Percentiles rank a stretch among this genome's conserved stretches.
These are phyloP conservation scores for Hypanus sabinus DNA, from an alignment of 2,113 vertebrate genomes.

Conservation along the genomic window DNA sequence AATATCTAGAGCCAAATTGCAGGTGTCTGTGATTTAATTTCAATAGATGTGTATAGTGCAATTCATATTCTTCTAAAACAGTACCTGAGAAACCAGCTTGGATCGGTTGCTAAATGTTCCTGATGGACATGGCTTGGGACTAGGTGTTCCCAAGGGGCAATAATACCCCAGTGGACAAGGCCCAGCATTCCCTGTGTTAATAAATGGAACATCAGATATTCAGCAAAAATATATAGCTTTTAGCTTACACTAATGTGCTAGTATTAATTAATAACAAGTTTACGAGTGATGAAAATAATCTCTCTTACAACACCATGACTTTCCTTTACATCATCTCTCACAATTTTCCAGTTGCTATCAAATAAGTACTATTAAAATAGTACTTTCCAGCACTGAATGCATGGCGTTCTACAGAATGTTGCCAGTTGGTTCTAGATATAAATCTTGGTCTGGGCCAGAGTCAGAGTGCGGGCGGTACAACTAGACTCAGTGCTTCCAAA, in stretches of 20 bases:
- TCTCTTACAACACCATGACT: background rate
- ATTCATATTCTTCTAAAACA: background rate
- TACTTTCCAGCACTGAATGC: background rate
- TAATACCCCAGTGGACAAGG: conserved; percentile 73
- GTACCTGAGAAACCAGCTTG: conserved; percentile 65
- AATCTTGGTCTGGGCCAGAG: background rate
- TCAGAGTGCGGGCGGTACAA: background rate
- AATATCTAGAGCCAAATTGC: background rate
- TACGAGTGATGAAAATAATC: background rate
- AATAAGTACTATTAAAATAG: background rate
- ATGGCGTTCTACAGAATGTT: no score
- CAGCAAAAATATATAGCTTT: background rate
- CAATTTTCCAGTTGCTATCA: background rate
- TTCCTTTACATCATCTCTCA: background rate
- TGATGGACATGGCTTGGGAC: conserved; percentile 65
- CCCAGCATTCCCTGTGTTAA: conserved; percentile 59
- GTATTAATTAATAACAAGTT: background rate
- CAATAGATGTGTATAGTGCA: no score
- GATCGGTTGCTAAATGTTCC: conserved; percentile 64
- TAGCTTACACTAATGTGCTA: background rate
- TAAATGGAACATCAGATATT: background rate
- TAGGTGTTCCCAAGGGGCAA: conserved; percentile 59
- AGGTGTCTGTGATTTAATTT: background rate
- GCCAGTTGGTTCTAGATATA: background rate
- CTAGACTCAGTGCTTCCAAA: background rate